Percentiles rank a stretch among this genome's conserved stretches.
Evolutionary conservation across 2,797 vertebrate genomes (phyloP).

Genomic region (Hemitrygon akajei): DNA sequence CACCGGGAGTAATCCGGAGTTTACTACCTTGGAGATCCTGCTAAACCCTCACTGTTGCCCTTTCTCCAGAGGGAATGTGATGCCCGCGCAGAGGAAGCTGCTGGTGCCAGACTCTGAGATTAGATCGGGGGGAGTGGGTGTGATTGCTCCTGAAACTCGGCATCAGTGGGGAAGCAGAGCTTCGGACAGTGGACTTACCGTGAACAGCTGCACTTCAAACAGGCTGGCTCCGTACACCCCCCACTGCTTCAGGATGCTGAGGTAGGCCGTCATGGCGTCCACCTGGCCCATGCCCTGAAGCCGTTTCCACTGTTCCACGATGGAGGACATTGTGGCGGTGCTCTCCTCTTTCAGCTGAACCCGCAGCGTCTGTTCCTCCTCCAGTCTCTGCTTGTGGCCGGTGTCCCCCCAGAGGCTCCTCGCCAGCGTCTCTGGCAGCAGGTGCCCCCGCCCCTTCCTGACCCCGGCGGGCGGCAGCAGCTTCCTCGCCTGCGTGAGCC

Average conservation of each 20-base stretch:
- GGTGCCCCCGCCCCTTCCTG: background rate
- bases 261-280: constrained; percentile 82
- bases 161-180: too few relatives aligned
- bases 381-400: constrained; percentile 57
- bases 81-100: too few relatives aligned
- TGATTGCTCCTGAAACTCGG: too few relatives aligned
- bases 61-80: too few relatives aligned
- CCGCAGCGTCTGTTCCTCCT: constrained; percentile 61
- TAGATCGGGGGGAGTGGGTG: too few relatives aligned
- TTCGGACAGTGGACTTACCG: constrained; percentile 58
- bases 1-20: too few relatives aligned
- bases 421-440: constrained; percentile 51
- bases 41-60: too few relatives aligned
- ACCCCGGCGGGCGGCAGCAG: constrained; percentile 45
- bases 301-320: constrained; percentile 81
- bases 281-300: constrained; percentile 73
- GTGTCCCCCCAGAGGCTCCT: constrained; percentile 70
- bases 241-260: constrained; percentile 81
- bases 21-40: too few relatives aligned
- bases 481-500: constrained; percentile 52
- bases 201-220: constrained; percentile 76
- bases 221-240: constrained; percentile 85
- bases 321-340: constrained; percentile 62
- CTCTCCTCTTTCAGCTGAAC: constrained; percentile 69
- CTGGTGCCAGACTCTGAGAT: too few relatives aligned